Evolutionary conservation across 1,140 invertebrate species (phyloP), one percentile per base, ranked within the genome.

Genomic region (Daktulosphaira vitifoliae): DNA sequence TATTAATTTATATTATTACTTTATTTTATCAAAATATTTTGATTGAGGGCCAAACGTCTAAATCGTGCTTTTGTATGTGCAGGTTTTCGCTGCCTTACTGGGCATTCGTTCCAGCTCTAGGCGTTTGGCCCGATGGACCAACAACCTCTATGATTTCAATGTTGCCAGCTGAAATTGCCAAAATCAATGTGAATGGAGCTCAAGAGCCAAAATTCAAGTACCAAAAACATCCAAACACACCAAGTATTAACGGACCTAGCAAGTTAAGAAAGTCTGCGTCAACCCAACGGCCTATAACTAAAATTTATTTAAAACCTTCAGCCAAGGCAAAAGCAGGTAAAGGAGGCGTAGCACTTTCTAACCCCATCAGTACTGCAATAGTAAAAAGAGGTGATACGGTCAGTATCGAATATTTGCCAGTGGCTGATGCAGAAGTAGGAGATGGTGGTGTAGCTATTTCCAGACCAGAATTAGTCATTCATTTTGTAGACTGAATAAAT

Each of bases 401-500:
- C 15, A 76, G 80, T 52, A 78, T 86, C 18, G 72, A 81, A 39
- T 84, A 83, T 69, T 77, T 80, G 67, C 85, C 85, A 2, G 75
- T 79, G 66, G 82, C 84, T 2, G 77, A 83, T 1, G 85, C 85
- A n/a, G 77, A 86, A 4, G 84, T 78, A 9, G 85, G 85, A 2
- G 82, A 83, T 11, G 84, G 84, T 0, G 85, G 85, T 23, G 78
- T 82, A 52, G 84, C 84, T 0, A 81, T 85, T 68, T 83, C 84
- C 2, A 78, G 84, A 71, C 84, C 84, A 29, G 82, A 85, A 67
- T 72, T 79, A 25, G 49, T 73, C 65, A 69, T 74, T 3, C 66
- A 70, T 5, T 71, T 72, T 38, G 39, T 69, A 4, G 67, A 71
- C 20, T 52, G 66, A 65, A 67, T 52, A 6, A 33, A 11, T 6